Evolutionary conservation across 2,113 vertebrate genomes (phyloP).

Genomic region (Crotalus horridus): DNA sequence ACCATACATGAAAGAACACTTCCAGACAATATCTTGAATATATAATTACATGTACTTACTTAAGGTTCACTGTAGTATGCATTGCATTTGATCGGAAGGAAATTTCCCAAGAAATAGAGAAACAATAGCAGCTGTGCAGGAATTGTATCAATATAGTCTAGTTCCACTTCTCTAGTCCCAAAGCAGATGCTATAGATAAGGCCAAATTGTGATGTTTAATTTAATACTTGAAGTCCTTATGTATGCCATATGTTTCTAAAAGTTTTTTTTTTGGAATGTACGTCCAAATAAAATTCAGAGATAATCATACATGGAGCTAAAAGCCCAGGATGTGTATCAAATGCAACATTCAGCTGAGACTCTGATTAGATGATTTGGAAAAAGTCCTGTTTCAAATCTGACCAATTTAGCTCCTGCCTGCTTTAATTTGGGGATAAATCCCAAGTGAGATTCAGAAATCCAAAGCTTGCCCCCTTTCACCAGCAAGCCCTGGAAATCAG

Average conservation of each 20-base stretch:
- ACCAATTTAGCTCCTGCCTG: neutral
- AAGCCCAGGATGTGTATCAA: neutral
- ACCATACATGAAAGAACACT: constrained; percentile 32
- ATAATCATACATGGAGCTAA: neutral
- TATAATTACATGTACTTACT: neutral
- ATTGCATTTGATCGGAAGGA: constrained; percentile 13
- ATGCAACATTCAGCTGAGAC: neutral
- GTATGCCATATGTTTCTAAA: constrained; percentile 1
- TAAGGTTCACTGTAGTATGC: constrained; percentile 16
- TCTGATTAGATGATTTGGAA: neutral
- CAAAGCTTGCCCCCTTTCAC: neutral
- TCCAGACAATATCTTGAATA: constrained; percentile 32
- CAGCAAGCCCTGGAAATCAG: neutral
- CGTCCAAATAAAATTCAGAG: neutral
- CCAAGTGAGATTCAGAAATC: neutral
- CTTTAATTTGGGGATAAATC: neutral
- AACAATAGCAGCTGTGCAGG: neutral
- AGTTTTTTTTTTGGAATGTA: neutral
- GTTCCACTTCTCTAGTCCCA: neutral
- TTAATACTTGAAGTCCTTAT: neutral
- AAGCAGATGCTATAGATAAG: neutral
- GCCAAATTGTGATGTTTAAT: neutral
- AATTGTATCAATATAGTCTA: constrained; percentile 8
- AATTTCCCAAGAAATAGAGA: constrained; percentile 34
- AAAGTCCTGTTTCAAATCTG: neutral